These are phyloP conservation scores for Sialia sialis DNA, from an alignment of 2,113 vertebrate species.

Conservation along the genomic window DNA sequence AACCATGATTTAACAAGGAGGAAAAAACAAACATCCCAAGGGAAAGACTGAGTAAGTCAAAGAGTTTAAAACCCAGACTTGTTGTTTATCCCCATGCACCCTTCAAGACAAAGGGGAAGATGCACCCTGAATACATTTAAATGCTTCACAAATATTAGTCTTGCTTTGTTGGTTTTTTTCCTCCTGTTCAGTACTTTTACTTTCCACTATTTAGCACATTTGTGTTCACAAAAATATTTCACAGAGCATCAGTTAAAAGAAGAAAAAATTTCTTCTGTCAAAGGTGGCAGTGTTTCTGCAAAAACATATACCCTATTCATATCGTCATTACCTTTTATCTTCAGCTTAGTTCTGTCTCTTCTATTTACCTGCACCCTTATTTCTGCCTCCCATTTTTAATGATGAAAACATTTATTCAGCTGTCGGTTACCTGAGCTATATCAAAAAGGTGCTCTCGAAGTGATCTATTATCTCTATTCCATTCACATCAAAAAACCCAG, in stretches of 20 bases:
- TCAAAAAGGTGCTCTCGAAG: neutral
- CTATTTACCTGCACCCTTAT: neutral
- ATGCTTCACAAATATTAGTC: neutral
- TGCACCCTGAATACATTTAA: neutral
- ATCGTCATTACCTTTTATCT: neutral
- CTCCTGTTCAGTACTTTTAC: neutral
- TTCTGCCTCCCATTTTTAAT: neutral
- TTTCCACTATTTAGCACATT: neutral
- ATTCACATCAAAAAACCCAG: neutral
- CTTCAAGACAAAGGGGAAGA: neutral
- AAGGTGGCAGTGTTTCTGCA: neutral
- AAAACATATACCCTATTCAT: neutral
- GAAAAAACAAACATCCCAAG: neutral
- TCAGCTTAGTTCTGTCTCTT: neutral
- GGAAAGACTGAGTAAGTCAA: neutral
- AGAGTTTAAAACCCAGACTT: neutral
- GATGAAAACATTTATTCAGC: neutral
- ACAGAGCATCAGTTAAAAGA: neutral
- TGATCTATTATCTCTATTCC: neutral
- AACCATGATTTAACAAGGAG: neutral
- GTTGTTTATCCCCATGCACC: neutral
- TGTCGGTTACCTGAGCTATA: neutral
- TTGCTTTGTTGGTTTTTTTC: neutral
- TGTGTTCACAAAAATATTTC: neutral
- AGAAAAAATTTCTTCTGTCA: neutral